A percentile compares a stretch with the other conserved stretches of the same genome.
phyloP scores from a whole-genome alignment of 2,888 invertebrate genomes.

The Serripes groenlandicus region DNA sequence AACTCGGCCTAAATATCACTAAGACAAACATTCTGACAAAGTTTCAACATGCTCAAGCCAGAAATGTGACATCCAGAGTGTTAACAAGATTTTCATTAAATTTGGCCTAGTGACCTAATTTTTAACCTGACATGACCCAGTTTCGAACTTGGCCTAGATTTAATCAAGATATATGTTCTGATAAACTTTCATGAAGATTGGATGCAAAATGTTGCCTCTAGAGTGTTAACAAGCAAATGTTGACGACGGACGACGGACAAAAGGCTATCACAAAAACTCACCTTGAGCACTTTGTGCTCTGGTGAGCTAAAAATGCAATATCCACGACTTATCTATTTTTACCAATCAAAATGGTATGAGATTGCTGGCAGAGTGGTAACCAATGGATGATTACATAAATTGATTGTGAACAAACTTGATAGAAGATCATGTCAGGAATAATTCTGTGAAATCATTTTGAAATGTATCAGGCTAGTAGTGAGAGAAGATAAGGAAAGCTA shows the following conservation, averaged over 20 bases:
- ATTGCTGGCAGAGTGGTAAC: no score
- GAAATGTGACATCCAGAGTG: no score
- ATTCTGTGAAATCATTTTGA: no score
- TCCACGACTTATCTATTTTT: background rate
- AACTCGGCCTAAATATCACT: background rate
- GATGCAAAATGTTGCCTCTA: background rate
- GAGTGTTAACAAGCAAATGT: background rate
- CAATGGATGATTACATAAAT: background rate
- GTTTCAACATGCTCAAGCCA: background rate
- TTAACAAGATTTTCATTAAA: background rate
- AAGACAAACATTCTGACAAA: background rate
- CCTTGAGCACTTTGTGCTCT: conserved; percentile 6
- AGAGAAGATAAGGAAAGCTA: no score
- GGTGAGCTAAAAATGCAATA: conserved; percentile 5
- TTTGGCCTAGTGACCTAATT: background rate
- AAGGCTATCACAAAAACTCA: background rate
- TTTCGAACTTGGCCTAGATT: background rate
- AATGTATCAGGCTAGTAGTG: no score
- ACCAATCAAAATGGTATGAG: no score
- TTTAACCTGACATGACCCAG: background rate
- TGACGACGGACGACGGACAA: background rate
- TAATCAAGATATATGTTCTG: background rate
- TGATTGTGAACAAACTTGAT: background rate
- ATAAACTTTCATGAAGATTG: background rate
- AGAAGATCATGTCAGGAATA: background rate